Conservation (phyloP, 2,888 invertebrate genomes). For the Patella ulyssiponensis region DNA sequence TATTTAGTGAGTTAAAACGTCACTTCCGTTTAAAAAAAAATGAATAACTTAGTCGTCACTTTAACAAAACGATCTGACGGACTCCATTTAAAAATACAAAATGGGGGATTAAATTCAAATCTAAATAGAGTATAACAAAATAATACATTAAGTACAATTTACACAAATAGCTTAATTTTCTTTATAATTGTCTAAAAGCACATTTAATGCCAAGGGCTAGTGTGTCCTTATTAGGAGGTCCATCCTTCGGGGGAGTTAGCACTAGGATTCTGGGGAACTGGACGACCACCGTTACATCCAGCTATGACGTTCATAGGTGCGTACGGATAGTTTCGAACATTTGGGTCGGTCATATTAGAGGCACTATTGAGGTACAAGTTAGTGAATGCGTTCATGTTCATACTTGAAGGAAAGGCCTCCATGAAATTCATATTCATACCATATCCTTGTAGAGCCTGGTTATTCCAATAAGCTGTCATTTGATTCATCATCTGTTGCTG, state of each 20-base stretch:
- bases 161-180: no score
- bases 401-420: slow-evolving; percentile 4
- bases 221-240: background rate
- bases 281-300: background rate
- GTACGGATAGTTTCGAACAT: background rate
- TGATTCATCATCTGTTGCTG: slow-evolving; percentile 9
- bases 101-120: no score
- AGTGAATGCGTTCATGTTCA: background rate
- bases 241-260: background rate
- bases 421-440: slow-evolving; percentile 8
- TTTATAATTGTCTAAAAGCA: slow-evolving; percentile 1
- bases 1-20: no score
- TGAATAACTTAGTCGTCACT: no score
- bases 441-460: background rate
- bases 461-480: slow-evolving; percentile 16
- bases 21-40: no score
- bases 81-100: no score
- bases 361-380: background rate
- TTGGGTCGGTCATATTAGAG: background rate
- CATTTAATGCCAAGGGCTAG: slow-evolving; percentile 1
- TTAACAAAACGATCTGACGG: no score
- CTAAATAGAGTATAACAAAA: no score
- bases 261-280: background rate
- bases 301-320: background rate
- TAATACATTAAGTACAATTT: no score